Evolutionary conservation across 2,113 vertebrate species (phyloP), one percentile per base, ranked within the genome.

Genomic region (Chlamydotis undulata): DNA sequence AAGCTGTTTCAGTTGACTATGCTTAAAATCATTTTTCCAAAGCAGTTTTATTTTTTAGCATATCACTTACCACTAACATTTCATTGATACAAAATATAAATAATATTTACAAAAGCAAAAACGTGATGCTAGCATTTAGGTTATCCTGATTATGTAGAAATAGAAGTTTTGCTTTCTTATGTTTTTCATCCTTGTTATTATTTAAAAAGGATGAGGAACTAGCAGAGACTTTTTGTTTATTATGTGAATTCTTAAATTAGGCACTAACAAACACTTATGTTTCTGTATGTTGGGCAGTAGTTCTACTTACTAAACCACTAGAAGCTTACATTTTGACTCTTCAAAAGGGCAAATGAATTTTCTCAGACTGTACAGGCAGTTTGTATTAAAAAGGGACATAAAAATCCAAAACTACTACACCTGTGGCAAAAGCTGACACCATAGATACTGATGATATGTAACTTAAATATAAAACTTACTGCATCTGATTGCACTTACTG

Each of bases 1-100:
- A 97, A 97, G 93, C 96, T 97, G 57, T 97, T 97, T 97, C 97
- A 97, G 91, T 96, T 97, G 90, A 82, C 94, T 91, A 10, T 94
- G 74, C 94, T 81, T 96, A 94, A 97, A 97, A 96, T 83, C 89
- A 96, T 94, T 95, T 96, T 94, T 90, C 73, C 86, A 94, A 90
- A 87, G 86, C 76, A 97, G 28, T 53, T 94, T 78, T 87, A 8
- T 94, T 91, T 86, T 76, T 90, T 91, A 80, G 41, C 78, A n/a
- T 64, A 52, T 92, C 53, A 29, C 97, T 91, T 90, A 83, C 89
- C n/a, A n/a, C 33, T 92, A 35, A 39, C 53, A 63, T 91, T 95
- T 90, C n/a, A 57, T 70, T 74, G 67, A 45, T 71, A 78, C 12
- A 64, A 88, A 85, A 56, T 90, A 45, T 9, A 25, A 95, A 60